A percentile compares a stretch with the other conserved stretches of the same genome.
phyloP scores from a whole-genome alignment of 2,113 vertebrate genomes.

The Arizona elegans region DNA sequence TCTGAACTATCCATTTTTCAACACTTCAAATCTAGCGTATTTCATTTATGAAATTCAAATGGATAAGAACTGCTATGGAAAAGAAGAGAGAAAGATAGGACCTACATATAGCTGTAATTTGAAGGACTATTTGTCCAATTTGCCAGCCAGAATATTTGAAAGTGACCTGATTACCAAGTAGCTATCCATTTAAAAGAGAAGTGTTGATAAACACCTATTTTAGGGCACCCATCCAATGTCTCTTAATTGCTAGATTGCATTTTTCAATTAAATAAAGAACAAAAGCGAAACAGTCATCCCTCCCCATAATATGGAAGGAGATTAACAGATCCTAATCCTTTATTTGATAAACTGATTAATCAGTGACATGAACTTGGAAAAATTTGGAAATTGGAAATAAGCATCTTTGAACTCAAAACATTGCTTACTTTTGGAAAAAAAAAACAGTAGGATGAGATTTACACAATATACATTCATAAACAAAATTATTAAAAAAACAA shows the following conservation, averaged over 20 bases:
- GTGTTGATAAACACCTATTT: background rate
- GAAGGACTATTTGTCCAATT: background rate
- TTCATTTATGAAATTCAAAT: background rate
- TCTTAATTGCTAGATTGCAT: background rate
- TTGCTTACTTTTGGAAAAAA: background rate
- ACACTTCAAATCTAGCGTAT: background rate
- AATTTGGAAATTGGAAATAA: background rate
- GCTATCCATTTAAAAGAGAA: background rate
- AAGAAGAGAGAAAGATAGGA: background rate
- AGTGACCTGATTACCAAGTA: background rate
- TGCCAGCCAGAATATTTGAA: background rate
- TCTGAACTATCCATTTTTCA: background rate
- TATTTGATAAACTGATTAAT: background rate
- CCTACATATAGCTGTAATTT: background rate
- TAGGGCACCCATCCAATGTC: background rate
- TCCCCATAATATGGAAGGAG: background rate
- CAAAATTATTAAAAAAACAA: too few relatives aligned
- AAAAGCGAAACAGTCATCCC: background rate
- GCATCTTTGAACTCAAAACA: background rate
- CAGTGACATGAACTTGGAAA: background rate
- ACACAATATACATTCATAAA: background rate
- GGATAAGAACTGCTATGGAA: background rate
- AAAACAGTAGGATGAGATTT: background rate
- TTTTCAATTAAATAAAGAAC: background rate
- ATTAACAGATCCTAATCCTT: background rate